Conservation (phyloP, 2,113 vertebrate species). For the Patagioenas fasciata region DNA sequence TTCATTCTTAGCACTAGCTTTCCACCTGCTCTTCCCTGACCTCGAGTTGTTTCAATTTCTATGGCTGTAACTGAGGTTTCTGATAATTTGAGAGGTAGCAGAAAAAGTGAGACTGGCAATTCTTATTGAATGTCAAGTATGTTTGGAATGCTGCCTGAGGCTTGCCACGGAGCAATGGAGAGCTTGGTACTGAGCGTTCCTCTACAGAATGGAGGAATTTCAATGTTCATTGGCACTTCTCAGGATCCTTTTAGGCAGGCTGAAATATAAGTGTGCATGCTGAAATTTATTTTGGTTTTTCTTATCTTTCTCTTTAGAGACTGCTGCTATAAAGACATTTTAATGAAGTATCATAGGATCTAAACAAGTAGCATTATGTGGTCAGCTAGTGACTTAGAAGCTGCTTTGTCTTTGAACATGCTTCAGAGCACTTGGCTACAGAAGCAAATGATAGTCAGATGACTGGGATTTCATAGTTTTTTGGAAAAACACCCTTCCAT, state of each 20-base stretch:
- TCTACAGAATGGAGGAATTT: background rate
- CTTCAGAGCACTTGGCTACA: background rate
- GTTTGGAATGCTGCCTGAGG: constrained; percentile 47
- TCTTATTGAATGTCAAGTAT: constrained; percentile 21
- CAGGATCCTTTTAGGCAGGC: background rate
- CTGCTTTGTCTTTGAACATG: background rate
- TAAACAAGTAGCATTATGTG: background rate
- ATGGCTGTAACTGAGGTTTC: background rate
- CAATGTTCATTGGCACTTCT: background rate
- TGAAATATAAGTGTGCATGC: background rate
- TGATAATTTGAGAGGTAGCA: background rate
- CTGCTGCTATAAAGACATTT: background rate
- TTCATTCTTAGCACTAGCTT: background rate
- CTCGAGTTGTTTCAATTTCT: background rate
- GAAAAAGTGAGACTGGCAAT: background rate
- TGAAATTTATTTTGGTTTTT: background rate
- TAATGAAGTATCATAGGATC: background rate
- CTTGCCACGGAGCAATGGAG: background rate
- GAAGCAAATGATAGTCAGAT: constrained; percentile 25
- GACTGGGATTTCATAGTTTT: background rate
- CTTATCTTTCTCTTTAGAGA: background rate
- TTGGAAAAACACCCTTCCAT: background rate
- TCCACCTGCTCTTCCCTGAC: background rate
- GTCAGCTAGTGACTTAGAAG: background rate
- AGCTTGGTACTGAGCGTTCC: fast-evolving